phyloP scores from a whole-genome alignment of 1,140 invertebrate genomes.

The Sipha flava region DNA sequence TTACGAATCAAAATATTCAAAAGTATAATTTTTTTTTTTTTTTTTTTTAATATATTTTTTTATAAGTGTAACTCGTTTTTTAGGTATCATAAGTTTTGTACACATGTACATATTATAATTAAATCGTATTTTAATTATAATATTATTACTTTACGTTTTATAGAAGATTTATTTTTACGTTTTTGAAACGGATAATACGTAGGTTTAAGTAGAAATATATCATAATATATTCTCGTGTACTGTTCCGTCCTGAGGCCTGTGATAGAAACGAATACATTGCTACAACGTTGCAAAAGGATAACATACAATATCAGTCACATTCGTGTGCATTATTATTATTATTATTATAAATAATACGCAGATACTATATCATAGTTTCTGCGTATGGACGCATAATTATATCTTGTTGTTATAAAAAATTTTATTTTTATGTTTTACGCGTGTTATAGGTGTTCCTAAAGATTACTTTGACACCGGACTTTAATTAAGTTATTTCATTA shows the following conservation, averaged over 20 bases:
- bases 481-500: not conserved
- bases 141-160: not conserved
- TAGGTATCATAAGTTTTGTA: no score
- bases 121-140: not conserved
- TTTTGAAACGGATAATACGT: no score
- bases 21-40: not conserved
- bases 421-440: not conserved
- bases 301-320: not conserved
- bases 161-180: not conserved
- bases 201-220: not conserved
- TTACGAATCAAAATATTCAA: slow-evolving; percentile 16
- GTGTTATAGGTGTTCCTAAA: slow-evolving; percentile 16
- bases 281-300: not conserved
- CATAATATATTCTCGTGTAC: not conserved
- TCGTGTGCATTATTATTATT: not conserved
- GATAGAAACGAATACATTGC: slow-evolving; percentile 4
- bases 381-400: no score
- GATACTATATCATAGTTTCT: no score
- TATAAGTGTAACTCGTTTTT: not conserved
- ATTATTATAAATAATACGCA: no score
- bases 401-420: slow-evolving; percentile 12
- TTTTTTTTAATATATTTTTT: no score
- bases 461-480: slow-evolving; percentile 4
- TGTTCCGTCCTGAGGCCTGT: slow-evolving; percentile 18
- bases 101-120: no score